These are phyloP conservation scores for Ochropleura leucogaster DNA, from an alignment of 2,888 invertebrate genomes.

Conservation along the genomic window DNA sequence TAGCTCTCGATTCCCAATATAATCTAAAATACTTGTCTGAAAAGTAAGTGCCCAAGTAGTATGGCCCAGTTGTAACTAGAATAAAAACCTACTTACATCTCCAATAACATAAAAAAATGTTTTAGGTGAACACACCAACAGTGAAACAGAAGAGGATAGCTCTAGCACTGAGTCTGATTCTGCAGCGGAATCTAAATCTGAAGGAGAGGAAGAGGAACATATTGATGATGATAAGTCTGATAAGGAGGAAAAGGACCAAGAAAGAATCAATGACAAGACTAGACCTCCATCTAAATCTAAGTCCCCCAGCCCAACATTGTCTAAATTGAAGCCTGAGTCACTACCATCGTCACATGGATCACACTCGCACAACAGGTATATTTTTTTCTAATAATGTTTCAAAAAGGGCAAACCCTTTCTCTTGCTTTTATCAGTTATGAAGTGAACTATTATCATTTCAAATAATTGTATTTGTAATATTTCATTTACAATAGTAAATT, in stretches of 20 bases:
- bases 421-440: neutral
- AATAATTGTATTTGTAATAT: conserved; percentile 3
- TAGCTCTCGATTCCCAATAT: neutral
- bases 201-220: conserved; percentile 79
- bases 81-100: neutral
- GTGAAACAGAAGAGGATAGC: conserved; percentile 89
- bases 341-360: conserved; percentile 82
- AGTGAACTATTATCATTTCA: neutral
- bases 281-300: conserved; percentile 81
- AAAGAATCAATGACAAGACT: conserved; percentile 75
- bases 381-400: neutral
- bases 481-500: neutral
- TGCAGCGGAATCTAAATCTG: conserved; percentile 85
- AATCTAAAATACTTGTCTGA: too few relatives aligned
- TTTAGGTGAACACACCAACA: conserved; percentile 86
- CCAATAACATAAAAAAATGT: conserved; percentile 21
- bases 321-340: conserved; percentile 76
- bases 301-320: conserved; percentile 75
- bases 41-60: neutral
- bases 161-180: conserved; percentile 84
- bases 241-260: conserved; percentile 82
- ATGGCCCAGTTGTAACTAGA: neutral
- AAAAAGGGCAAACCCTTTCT: too few relatives aligned
- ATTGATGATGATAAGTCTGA: conserved; percentile 76
- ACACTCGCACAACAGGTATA: conserved; percentile 81